Conservation (phyloP, 2,888 invertebrate genomes). For the Nomada hirtipes region DNA sequence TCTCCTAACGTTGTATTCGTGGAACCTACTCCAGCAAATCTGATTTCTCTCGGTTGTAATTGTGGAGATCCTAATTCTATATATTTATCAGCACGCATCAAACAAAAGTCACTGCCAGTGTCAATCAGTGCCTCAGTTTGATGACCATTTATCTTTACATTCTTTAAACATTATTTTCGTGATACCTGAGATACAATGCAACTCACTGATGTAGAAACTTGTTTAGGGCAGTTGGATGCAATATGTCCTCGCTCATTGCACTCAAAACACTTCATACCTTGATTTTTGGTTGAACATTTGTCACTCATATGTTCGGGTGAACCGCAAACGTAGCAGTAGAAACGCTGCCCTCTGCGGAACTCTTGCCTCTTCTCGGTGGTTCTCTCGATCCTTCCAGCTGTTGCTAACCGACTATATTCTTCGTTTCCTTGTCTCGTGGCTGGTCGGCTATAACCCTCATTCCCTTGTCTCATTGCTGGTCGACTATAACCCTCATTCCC, state of each 20-base stretch:
- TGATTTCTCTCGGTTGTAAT: constrained; percentile 14
- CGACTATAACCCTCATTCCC: too few relatives aligned
- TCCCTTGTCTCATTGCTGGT: too few relatives aligned
- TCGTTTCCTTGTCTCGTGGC: not conserved
- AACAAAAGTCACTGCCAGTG: constrained; percentile 25
- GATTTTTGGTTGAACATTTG: not conserved
- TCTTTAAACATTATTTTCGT: not conserved
- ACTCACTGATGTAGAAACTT: not conserved
- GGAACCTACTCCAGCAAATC: constrained; percentile 21
- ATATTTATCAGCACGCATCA: constrained; percentile 47
- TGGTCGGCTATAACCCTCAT: not conserved
- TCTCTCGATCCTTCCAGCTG: not conserved
- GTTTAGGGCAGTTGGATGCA: not conserved
- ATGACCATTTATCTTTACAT: constrained; percentile 9
- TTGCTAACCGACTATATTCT: not conserved
- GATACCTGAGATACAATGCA: not conserved
- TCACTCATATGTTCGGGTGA: not conserved
- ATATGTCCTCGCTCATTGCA: constrained; percentile 6
- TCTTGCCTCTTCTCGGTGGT: not conserved
- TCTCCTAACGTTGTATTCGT: not conserved
- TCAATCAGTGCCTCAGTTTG: constrained; percentile 16
- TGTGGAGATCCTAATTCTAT: constrained; percentile 37
- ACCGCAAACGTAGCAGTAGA: not conserved
- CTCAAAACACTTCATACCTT: constrained; percentile 17
- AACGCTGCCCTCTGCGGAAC: not conserved